Conservation (phyloP, 2,888 invertebrate species). For the Brachypalpus laphriformis region DNA sequence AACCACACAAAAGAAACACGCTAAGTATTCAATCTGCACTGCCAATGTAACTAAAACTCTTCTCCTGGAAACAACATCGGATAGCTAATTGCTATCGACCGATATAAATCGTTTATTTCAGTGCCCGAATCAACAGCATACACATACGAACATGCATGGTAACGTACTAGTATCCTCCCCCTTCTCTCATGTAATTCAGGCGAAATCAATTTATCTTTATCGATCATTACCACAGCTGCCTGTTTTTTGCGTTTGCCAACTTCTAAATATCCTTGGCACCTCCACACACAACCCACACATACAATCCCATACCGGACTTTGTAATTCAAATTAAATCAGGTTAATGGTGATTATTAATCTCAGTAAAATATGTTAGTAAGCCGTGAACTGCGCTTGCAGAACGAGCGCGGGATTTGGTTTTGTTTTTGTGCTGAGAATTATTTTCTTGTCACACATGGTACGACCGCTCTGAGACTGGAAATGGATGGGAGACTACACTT, state of each 20-base stretch:
- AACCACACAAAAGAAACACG: neutral
- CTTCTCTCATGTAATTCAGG: conserved; percentile 26
- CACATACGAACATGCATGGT: neutral
- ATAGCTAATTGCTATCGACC: conserved; percentile 66
- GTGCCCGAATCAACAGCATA: conserved; percentile 56
- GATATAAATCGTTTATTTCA: conserved; percentile 73
- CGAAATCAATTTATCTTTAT: conserved; percentile 72
- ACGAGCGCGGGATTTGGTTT: neutral
- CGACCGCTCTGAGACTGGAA: neutral
- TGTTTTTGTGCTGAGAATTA: neutral
- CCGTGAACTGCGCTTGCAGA: neutral
- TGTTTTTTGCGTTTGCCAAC: neutral
- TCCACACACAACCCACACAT: too few relatives aligned
- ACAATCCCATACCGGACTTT: neutral
- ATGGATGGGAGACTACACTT: neutral
- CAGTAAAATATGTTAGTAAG: conserved; percentile 18
- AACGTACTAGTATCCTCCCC: neutral
- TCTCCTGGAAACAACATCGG: conserved; percentile 12
- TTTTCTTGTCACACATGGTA: conserved; percentile 8
- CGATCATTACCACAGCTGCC: conserved; percentile 63
- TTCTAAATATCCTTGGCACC: neutral
- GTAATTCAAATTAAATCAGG: conserved; percentile 68
- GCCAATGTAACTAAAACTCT: conserved; percentile 1
- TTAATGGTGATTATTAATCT: conserved; percentile 68
- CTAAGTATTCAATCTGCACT: conserved; percentile 14